Base-by-base conservation (phyloP, 2,797 vertebrate genomes). In the Malacoraja senta region DNA sequence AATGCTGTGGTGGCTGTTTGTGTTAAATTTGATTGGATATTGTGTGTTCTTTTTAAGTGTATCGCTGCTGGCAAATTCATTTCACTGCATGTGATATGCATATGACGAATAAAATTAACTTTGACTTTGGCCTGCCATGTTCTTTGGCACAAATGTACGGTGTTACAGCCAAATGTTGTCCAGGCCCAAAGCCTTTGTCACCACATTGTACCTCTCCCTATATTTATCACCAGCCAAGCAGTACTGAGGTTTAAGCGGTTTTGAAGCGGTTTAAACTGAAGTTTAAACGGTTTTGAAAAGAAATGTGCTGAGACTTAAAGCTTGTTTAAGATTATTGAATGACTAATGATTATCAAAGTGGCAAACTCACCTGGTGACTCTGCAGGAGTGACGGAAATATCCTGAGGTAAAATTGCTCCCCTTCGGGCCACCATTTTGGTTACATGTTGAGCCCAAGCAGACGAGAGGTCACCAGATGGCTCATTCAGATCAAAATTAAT, bases 391-490 rank as follows among this genome's bases (percentile, higher is more conserved):
- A 99, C 97, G 0, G 99, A 99, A 94, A 99, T 95, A 94, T 99
- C 99, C 96, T 99, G 98, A n/a, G 99, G 98, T 94, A 99, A 96
- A 95, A 99, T 99, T 63, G 98, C 98, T 0, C 98, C 98, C 95
- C 99, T 97, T 93, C 99, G 96, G 94, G 98, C 98, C 94, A 99
- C 99, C 97, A 99, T 99, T 96, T 99, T 99, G 91, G 98, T 99
- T 95, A 99, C 98, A 3, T 99, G 98, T 94, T 98, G 98, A 0
- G 98, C 98, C 99, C 99, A 99, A 0, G 98, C 98, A 0, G 99
- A 99, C 4, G 98, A 99, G 95, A 99, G 96, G 1, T 99, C 98
- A 0, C 97, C 97, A 0, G 99, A 99, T 0, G 98, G 98, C 94
- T 99, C 99, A 0, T 98, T 99, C 93, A 99, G 95, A 71, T 99